Base-by-base conservation (phyloP, 2,797 vertebrate species). In the Knipowitschia caucasica region DNA sequence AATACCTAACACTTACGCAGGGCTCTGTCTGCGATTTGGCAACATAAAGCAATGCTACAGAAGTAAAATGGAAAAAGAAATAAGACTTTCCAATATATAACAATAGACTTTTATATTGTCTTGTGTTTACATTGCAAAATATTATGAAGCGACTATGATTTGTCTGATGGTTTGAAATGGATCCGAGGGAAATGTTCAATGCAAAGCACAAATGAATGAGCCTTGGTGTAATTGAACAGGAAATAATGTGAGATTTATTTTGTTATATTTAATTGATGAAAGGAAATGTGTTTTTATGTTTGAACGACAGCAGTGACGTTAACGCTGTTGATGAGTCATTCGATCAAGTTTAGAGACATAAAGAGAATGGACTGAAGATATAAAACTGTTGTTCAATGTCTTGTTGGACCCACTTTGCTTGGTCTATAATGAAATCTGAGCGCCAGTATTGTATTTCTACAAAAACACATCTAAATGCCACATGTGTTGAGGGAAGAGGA, bases 361-460 rank as follows among this genome's bases (percentile, higher is more conserved):
- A 66, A n/a, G n/a, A n/a, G 64, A 38, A 68, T 38, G 35, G 36
- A 78, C 65, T 71, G 72, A 73, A 78, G 75, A 67, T 53, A 66
- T 64, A 71, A 78, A 79, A 53, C 54, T 40, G 59, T 67, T 71
- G 49, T 64, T 62, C 66, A 59, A 66, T 70, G 71, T 85, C 71
- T 71, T 78, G 73, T 73, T 69, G 53, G 71, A 77, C 77, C 67
- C 81, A 76, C 78, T 78, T 79, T 63, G 69, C 69, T 60, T 71
- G 67, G 33, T 75, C 63, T 33, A 42, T 62, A 39, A 49, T 56
- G 56, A 54, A 46, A 53, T 60, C 52, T 46, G 45, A 65, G 50
- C 35, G 9, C 11, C 24, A 18, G 57, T 53, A 35, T 34, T 47
- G 29, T 50, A 33, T 49, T 47, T 44, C 42, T 64, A 50, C 38